These are phyloP conservation scores for Syngnathus typhle DNA, from an alignment of 2,113 vertebrate species.

Conservation along the genomic window DNA sequence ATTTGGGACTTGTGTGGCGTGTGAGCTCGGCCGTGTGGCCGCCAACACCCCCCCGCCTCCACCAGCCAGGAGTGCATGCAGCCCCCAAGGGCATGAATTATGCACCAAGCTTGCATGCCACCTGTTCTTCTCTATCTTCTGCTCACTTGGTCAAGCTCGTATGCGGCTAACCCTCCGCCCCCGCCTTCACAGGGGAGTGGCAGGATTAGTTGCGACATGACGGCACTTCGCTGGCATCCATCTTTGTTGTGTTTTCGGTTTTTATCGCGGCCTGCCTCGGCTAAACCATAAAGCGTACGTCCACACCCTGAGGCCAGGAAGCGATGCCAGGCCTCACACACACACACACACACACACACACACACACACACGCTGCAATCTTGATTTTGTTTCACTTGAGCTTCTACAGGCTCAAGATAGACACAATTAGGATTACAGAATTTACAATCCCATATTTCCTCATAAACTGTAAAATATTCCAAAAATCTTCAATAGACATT, in stretches of 20 bases:
- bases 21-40: background rate
- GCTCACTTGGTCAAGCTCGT: conserved; percentile 3
- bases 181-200: background rate
- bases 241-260: conserved; percentile 43
- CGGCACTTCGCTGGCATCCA: conserved; percentile 57
- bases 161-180: background rate
- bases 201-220: conserved; percentile 62
- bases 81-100: conserved; percentile 16
- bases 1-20: background rate
- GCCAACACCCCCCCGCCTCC: background rate
- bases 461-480: too few species aligned
- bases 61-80: background rate
- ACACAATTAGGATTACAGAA: too few species aligned
- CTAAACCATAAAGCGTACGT: conserved; percentile 19
- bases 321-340: conserved; percentile 37
- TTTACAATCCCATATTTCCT: background rate
- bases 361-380: conserved; percentile 16
- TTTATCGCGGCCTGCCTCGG: background rate
- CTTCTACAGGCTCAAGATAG: too few species aligned
- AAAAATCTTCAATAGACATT: too few species aligned
- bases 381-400: background rate
- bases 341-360: conserved; percentile 33
- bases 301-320: conserved; percentile 19
- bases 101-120: background rate
- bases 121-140: conserved; percentile 2